These are phyloP conservation scores for Esox lucius DNA, from an alignment of 2,797 vertebrate genomes.

Conservation along the genomic window DNA sequence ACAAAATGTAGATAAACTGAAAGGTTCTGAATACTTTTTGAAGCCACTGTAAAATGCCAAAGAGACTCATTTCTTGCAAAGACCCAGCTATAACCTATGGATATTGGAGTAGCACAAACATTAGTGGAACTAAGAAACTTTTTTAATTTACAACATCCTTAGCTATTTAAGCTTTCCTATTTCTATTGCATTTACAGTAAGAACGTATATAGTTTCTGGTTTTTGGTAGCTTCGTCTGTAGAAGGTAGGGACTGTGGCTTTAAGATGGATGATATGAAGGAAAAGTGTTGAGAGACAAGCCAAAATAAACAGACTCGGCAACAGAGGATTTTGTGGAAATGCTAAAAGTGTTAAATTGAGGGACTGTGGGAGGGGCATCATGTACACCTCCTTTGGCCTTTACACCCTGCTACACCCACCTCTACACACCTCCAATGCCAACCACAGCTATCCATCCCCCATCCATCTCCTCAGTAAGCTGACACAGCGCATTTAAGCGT, in stretches of 20 bases:
- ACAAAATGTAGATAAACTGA: too few species aligned
- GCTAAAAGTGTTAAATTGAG: constrained; percentile 42
- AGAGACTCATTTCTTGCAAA: too few species aligned
- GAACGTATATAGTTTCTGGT: neutral
- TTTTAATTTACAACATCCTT: neutral
- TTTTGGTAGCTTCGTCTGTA: neutral
- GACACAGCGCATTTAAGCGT: constrained; percentile 86
- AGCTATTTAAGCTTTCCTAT: neutral
- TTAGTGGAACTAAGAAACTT: too few species aligned
- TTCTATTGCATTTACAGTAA: neutral
- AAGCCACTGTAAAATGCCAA: too few species aligned
- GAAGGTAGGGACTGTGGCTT: neutral
- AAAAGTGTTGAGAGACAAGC: neutral
- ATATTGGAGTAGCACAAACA: too few species aligned
- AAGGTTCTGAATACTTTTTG: too few species aligned
- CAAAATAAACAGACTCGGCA: neutral
- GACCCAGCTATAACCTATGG: too few species aligned
- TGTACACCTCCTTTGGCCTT: constrained; percentile 32
- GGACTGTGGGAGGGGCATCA: constrained; percentile 29
- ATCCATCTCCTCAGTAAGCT: constrained; percentile 68
- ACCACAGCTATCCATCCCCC: constrained; percentile 13
- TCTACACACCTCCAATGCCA: constrained; percentile 12
- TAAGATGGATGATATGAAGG: neutral
- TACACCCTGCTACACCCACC: constrained; percentile 24
- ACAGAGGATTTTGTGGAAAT: constrained; percentile 35